Conservation (phyloP, 2,113 vertebrate species). For the Dromas ardeola region DNA sequence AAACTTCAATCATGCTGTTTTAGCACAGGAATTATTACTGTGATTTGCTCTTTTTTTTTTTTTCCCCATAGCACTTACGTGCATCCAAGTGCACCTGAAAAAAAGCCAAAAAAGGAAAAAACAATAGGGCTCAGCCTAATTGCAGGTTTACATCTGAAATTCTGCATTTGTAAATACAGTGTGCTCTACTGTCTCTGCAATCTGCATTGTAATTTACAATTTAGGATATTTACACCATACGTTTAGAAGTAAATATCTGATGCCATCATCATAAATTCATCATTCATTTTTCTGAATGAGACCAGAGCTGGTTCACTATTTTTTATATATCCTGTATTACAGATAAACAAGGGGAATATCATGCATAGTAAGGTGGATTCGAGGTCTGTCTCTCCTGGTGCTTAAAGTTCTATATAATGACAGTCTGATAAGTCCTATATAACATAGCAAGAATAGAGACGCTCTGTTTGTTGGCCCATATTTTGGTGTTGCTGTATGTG, state of each 20-base stretch:
- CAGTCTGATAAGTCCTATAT: not conserved
- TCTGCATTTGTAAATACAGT: not conserved
- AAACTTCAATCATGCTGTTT: not conserved
- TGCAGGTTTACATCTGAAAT: not conserved
- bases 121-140: not conserved
- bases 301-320: not conserved
- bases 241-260: not conserved
- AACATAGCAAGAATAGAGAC: not conserved
- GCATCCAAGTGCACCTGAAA: not conserved
- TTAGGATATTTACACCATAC: not conserved
- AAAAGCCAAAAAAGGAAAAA: not conserved
- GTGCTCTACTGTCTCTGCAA: not conserved
- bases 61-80: not conserved
- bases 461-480: not conserved
- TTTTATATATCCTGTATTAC: not conserved
- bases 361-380: not conserved
- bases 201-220: not conserved
- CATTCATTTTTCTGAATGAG: not conserved
- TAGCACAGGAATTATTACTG: not conserved
- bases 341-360: not conserved
- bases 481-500: not conserved
- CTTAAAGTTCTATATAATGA: not conserved
- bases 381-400: not conserved
- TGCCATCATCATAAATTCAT: not conserved
- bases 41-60: not conserved